Evolutionary conservation across 2,113 vertebrate species (phyloP), one percentile per base, ranked within the genome.

Genomic region (Dascyllus trimaculatus): DNA sequence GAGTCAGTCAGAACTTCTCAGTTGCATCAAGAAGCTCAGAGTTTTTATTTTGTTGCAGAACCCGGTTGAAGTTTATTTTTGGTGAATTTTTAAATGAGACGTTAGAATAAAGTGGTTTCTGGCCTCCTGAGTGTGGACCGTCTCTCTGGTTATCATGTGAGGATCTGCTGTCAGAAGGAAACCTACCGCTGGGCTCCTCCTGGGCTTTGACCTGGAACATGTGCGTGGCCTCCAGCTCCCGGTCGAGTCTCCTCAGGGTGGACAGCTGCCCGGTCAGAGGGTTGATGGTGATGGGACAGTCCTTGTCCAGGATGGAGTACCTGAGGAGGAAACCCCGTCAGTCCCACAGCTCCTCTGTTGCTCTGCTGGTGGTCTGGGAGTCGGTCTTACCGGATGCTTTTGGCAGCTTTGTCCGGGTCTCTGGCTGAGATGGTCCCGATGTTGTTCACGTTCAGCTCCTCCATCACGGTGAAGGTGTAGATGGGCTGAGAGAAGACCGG

Each of bases 201-300:
- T 94, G 94, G 6, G 97, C 98, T 66, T 93, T 96, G 48, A 98
- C 95, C 22, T 95, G 95, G 84, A 97, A 95, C 79, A 94, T 93
- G 87, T 97, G 95, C 61, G 88, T 94, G 1, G 95, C 75, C 21
- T 93, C 81, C 60, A 92, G 70, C 92, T 99, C 98, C 87, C 98
- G 91, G 91, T 99, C 98, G 81, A 99, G 87, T 15, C 71, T 89
- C 87, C 89, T 95, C 56, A 86, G 86, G n/a, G 95, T 93, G 1
- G 83, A 92, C 84, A 99, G 95, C 58, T 87, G 71, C 49, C 98
- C 98, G 0, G 89, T 89, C 3, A 49, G 58, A 1, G 90, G 81
- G 18, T 92, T 86, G 73, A 98, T 92, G 21, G 62, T 61, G 57
- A 97, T 82, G 1, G 96, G 95, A 40, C 85, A 90, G 81, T 94